A percentile compares a stretch with the other conserved stretches of the same genome.
These are phyloP conservation scores for Oryzaephilus surinamensis DNA, from an alignment of 1,140 invertebrate species.

Conservation along the genomic window DNA sequence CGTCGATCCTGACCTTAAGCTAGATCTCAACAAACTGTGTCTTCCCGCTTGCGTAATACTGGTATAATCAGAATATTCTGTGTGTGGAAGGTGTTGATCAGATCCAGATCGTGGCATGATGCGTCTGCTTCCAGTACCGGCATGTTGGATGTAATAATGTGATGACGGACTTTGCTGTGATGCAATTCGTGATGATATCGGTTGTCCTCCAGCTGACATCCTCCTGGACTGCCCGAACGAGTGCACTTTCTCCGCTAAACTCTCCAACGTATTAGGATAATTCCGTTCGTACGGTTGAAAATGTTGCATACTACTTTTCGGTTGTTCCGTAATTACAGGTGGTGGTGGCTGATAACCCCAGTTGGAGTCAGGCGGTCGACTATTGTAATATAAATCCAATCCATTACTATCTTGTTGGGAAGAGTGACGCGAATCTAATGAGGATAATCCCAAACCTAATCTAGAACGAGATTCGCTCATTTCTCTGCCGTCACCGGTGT, in stretches of 20 bases:
- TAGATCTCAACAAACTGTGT: constrained; percentile 64
- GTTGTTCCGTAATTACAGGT: constrained; percentile 80
- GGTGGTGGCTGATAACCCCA: constrained; percentile 56
- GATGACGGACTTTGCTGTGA: constrained; percentile 39
- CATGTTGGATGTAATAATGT: constrained; percentile 43
- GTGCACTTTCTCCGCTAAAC: constrained; percentile 80
- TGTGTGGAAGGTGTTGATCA: constrained; percentile 71
- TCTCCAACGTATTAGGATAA: constrained; percentile 84
- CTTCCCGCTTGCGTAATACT: constrained; percentile 54
- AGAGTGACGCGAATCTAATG: constrained; percentile 31
- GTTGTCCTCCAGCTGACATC: constrained; percentile 39
- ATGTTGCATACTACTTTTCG: constrained; percentile 65
- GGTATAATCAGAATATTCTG: constrained; percentile 63
- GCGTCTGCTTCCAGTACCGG: constrained; percentile 37
- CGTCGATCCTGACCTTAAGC: constrained; percentile 54
- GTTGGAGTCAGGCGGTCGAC: constrained; percentile 39
- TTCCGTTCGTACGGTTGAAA: constrained; percentile 72
- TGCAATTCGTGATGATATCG: constrained; percentile 25
- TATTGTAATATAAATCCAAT: constrained; percentile 75
- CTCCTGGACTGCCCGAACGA: constrained; percentile 53
- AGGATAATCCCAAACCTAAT: constrained; percentile 53
- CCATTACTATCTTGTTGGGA: constrained; percentile 51
- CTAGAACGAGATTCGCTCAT: constrained; percentile 62
- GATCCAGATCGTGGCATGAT: constrained; percentile 72
- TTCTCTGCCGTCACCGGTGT: constrained; percentile 59